These are phyloP conservation scores for Belgica antarctica DNA, from an alignment of 2,888 invertebrate genomes.

Conservation along the genomic window DNA sequence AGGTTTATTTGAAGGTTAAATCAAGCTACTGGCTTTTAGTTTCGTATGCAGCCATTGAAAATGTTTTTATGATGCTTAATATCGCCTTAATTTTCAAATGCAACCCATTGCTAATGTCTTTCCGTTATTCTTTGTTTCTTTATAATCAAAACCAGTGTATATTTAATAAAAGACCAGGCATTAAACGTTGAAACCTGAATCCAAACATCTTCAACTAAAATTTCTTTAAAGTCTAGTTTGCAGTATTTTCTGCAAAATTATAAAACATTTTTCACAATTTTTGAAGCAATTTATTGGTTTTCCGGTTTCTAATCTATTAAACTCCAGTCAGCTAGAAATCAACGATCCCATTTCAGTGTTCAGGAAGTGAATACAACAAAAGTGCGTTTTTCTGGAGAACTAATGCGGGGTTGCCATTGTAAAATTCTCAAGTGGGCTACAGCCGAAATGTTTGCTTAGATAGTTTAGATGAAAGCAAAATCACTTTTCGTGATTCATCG, in stretches of 20 bases:
- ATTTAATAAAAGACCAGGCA: too few relatives aligned
- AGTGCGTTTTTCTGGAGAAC: background rate
- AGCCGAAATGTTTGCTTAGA: background rate
- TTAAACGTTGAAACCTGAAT: too few relatives aligned
- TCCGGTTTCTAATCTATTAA: constrained; percentile 6
- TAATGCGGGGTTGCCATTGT: background rate
- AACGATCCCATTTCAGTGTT: background rate
- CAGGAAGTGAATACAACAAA: background rate
- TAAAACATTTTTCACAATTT: constrained; percentile 2
- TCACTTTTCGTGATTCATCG: background rate
- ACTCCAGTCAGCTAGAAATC: background rate
- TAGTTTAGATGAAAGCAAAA: background rate
- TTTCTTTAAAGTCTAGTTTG: too few relatives aligned
- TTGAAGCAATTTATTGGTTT: constrained; percentile 23
- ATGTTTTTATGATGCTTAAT: too few relatives aligned
- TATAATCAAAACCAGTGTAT: background rate
- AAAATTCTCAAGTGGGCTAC: background rate
- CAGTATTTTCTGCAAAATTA: too few relatives aligned
- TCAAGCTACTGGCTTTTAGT: too few relatives aligned
- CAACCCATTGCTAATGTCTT: too few relatives aligned
- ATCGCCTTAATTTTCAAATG: too few relatives aligned
- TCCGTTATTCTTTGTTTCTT: background rate
- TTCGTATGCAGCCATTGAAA: too few relatives aligned
- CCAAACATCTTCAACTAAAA: too few relatives aligned
- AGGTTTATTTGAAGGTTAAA: too few relatives aligned